Evolutionary conservation across 2,113 vertebrate species (phyloP), one percentile per base, ranked within the genome.

Genomic region (Anseranas semipalmata): DNA sequence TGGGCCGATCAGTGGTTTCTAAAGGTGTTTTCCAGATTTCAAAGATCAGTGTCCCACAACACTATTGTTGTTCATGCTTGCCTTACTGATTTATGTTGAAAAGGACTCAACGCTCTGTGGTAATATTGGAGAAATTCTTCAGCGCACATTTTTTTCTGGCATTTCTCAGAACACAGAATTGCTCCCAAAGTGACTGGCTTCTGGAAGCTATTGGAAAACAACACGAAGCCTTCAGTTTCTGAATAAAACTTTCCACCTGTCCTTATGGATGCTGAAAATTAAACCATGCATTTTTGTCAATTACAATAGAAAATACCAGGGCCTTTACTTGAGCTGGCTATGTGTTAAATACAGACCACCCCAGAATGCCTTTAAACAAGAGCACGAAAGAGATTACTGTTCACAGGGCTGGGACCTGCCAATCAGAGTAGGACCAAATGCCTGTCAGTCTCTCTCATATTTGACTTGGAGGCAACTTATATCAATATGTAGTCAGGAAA

Each of bases 401-500:
- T 94, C 53, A 1, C 28, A 56, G 7, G 45, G n/a, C 81, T 92
- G 46, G 46, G 60, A 96, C 85, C 95, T 97, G 97, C 76, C 97
- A 97, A 85, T 97, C 97, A 96, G 74, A 66, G 48, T 21, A 84
- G 82, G 82, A 70, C 76, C 87, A 78, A 95, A 92, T 48, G 95
- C 77, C 74, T 95, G 93, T 96, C 96, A 94, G 45, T 94, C 87
- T 90, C 90, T 89, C 80, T 94, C 76, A 45, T 81, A 87, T 79
- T 94, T 90, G 80, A 95, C 92, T 93, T 98, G 94, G 96, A 97
- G 97, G 89, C 56, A 94, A 65, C 76, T 93, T 70, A 76, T 95
- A 97, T 96, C 89, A 85, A 94, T 89, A 93, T 91, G 82, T 95
- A 94, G 96, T 83, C 78, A 97, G 96, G 93, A 97, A 98, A 97